phyloP scores from a whole-genome alignment of 2,888 invertebrate genomes.

The Dasypogon diadema region DNA sequence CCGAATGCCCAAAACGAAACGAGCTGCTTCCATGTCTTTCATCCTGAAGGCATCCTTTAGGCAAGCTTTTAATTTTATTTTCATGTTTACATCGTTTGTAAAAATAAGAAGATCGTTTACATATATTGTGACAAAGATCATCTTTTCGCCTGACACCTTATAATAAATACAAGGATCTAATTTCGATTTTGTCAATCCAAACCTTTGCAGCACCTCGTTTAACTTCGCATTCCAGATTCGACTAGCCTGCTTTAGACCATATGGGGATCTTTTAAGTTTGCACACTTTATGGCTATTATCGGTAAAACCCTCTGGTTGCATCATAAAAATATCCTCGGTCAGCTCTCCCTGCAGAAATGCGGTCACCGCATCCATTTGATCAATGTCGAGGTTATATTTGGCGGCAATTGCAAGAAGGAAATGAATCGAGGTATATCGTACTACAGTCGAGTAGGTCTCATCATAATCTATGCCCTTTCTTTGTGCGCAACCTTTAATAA shows the following conservation, averaged over 20 bases:
- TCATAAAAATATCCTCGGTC: conserved; percentile 52
- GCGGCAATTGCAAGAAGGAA: too few relatives aligned
- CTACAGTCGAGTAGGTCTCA: too few relatives aligned
- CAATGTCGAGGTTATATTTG: too few relatives aligned
- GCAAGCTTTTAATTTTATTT: neutral
- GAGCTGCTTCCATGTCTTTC: conserved; percentile 9
- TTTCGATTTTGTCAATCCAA: too few relatives aligned
- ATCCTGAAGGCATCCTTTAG: neutral
- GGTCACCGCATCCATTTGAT: neutral
- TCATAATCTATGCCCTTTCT: too few relatives aligned
- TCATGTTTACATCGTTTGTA: neutral
- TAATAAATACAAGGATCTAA: too few relatives aligned
- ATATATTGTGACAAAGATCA: neutral
- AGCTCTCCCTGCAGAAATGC: conserved; percentile 9
- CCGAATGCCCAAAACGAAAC: neutral
- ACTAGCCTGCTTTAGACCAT: too few relatives aligned
- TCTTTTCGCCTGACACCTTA: neutral
- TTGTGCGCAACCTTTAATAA: too few relatives aligned
- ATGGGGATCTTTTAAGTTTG: too few relatives aligned
- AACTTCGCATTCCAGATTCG: too few relatives aligned
- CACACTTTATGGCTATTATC: conserved; percentile 45
- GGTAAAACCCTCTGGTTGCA: conserved; percentile 56
- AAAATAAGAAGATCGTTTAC: neutral
- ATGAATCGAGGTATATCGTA: too few relatives aligned
- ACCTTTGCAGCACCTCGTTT: too few relatives aligned